Percentiles rank a stretch among this genome's conserved stretches.
Evolutionary conservation across 1,140 invertebrate species (phyloP).

Genomic region (Zaprionus taronus): DNA sequence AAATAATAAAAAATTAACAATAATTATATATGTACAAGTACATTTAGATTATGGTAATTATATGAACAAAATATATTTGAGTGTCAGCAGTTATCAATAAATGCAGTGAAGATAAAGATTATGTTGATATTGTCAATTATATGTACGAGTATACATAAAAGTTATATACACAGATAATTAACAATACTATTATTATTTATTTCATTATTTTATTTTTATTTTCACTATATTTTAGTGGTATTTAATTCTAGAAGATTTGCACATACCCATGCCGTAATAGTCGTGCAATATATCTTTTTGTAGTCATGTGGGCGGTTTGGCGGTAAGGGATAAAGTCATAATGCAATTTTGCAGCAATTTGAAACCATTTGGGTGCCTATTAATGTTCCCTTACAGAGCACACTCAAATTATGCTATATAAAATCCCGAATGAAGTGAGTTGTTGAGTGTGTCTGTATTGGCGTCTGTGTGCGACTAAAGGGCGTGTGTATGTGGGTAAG

Average conservation of each 20-base stretch:
- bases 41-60: too few relatives aligned
- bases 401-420: conserved; percentile 70
- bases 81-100: too few relatives aligned
- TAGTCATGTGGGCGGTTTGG: not conserved
- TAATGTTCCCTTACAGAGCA: conserved; percentile 57
- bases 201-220: too few relatives aligned
- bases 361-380: conserved; percentile 54
- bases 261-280: not conserved
- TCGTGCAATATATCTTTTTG: conserved; percentile 6
- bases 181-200: too few relatives aligned
- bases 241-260: not conserved
- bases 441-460: conserved; percentile 10
- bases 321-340: conserved; percentile 7
- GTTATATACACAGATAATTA: too few relatives aligned
- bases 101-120: too few relatives aligned
- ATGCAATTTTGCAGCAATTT: conserved; percentile 70
- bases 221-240: too few relatives aligned
- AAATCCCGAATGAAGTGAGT: conserved; percentile 52
- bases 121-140: too few relatives aligned
- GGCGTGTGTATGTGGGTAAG: not conserved
- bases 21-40: too few relatives aligned
- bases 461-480: not conserved
- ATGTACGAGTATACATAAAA: too few relatives aligned
- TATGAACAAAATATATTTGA: too few relatives aligned
- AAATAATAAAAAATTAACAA: too few relatives aligned